These are phyloP conservation scores for Sternotherus odoratus DNA, from an alignment of 2,797 vertebrate genomes.

Conservation along the genomic window DNA sequence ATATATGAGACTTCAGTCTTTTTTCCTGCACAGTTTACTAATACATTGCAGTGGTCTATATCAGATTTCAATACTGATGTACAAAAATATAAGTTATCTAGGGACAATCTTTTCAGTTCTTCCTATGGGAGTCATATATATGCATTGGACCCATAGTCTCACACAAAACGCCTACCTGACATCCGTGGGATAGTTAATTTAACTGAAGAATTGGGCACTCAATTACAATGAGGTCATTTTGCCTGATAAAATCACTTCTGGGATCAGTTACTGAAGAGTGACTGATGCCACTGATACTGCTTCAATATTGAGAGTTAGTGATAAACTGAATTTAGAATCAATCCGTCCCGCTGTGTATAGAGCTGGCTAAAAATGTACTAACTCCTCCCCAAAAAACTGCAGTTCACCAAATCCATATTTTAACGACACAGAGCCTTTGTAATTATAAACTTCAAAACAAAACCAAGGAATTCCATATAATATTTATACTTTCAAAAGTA, in stretches of 20 bases:
- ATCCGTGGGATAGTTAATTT: not conserved
- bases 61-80: not conserved
- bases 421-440: slow-evolving; percentile 78
- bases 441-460: slow-evolving; percentile 83
- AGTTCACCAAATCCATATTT: slow-evolving; percentile 72
- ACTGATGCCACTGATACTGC: not conserved
- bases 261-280: accelerated
- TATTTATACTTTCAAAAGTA: slow-evolving; percentile 92
- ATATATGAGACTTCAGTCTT: not conserved
- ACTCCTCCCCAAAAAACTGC: slow-evolving; percentile 62
- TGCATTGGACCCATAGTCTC: not conserved
- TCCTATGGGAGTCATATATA: accelerated
- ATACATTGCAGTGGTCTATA: slow-evolving; percentile 16
- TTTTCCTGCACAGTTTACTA: slow-evolving; percentile 54
- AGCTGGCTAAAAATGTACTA: not conserved
- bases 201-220: not conserved
- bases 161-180: not conserved
- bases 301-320: accelerated
- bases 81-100: slow-evolving; percentile 62
- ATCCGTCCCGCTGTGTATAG: not conserved
- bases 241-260: accelerated
- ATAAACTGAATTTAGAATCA: not conserved
- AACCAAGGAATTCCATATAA: slow-evolving; percentile 85
- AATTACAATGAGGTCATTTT: accelerated
- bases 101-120: slow-evolving; percentile 32